Conservation (phyloP, 1,140 invertebrate genomes). For the Octopus bimaculoides region DNA sequence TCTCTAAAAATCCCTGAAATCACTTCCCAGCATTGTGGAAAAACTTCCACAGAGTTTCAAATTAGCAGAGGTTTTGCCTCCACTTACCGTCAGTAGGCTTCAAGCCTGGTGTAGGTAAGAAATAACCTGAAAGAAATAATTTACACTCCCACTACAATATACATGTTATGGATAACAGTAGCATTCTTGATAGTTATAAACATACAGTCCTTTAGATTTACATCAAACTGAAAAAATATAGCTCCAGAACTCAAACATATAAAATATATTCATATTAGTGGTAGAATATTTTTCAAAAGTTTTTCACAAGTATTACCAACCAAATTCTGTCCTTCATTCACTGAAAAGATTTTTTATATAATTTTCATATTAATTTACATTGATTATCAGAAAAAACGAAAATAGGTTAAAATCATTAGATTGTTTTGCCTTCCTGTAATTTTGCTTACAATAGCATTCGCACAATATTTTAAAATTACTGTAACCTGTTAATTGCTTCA, state of each 20-base stretch:
- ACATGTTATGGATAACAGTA: background rate
- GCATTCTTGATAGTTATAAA: background rate
- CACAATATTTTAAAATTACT: no score
- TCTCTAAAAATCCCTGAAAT: no score
- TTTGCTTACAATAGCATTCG: no score
- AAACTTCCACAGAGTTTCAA: slow-evolving; percentile 5
- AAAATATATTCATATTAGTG: background rate
- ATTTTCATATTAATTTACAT: no score
- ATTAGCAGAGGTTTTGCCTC: background rate
- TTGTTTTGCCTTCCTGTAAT: no score
- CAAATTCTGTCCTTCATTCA: no score
- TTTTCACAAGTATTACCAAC: no score
- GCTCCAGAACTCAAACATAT: background rate
- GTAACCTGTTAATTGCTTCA: no score
- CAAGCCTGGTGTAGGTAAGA: slow-evolving; percentile 13
- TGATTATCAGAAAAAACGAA: no score
- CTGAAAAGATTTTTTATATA: background rate
- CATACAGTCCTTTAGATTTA: background rate
- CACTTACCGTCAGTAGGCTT: slow-evolving; percentile 12
- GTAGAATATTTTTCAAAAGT: background rate
- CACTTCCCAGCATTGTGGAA: background rate
- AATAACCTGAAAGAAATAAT: slow-evolving; percentile 14
- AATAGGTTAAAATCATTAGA: no score
- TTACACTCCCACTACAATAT: background rate
- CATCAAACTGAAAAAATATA: background rate